Evolutionary conservation across 2,888 invertebrate genomes (phyloP).

Genomic region (Tiphia femorata): DNA sequence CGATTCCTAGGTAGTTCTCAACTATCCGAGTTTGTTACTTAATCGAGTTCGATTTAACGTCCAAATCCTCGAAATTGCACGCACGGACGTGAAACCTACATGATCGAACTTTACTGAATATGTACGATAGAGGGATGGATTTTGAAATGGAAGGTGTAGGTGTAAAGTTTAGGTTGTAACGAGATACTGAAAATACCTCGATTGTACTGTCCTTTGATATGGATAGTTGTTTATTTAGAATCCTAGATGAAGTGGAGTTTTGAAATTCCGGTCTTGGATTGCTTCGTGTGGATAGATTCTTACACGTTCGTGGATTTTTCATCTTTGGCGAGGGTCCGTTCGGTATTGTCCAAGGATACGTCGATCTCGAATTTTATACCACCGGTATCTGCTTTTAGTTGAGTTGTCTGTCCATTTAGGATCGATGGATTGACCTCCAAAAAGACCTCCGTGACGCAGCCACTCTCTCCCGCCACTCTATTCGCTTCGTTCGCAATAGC

Average conservation of each 20-base stretch:
- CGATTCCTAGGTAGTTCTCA: not conserved
- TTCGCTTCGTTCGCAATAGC: conserved; percentile 42
- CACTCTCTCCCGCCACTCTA: conserved; percentile 30
- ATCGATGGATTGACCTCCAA: conserved; percentile 47
- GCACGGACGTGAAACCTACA: no score
- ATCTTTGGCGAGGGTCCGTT: conserved; percentile 26
- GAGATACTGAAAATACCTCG: no score
- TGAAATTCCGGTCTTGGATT: not conserved
- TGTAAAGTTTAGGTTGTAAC: no score
- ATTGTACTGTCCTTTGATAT: no score
- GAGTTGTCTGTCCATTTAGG: conserved; percentile 1
- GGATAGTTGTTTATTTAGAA: no score
- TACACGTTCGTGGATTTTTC: conserved; percentile 1
- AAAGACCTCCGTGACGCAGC: conserved; percentile 44
- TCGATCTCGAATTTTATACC: conserved; percentile 54
- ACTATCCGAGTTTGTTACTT: not conserved
- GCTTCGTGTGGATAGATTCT: not conserved
- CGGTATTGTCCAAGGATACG: conserved; percentile 43
- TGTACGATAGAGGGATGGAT: conserved; percentile 7
- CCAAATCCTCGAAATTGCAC: not conserved
- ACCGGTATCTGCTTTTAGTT: conserved; percentile 13
- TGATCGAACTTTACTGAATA: no score
- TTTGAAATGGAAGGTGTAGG: no score
- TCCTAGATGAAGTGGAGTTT: no score
- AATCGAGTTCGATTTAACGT: not conserved